Percentiles rank a stretch among this genome's conserved stretches.
Evolutionary conservation across 2,888 invertebrate genomes (phyloP).

Genomic region (Drosophila bunnanda): DNA sequence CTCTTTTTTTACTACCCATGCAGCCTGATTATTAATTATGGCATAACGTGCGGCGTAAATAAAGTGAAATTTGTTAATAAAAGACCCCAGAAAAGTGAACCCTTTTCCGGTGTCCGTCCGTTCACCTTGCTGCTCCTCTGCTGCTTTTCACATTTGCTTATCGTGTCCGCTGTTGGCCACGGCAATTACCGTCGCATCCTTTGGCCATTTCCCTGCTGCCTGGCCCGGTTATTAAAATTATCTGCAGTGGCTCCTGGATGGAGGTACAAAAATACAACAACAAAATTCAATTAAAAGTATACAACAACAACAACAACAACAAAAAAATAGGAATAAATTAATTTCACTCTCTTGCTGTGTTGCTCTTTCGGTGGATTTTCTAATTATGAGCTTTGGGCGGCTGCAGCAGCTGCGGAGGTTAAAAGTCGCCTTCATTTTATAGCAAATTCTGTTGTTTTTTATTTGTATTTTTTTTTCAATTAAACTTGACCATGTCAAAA

Average conservation of each 20-base stretch:
- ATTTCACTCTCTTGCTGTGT: slow-evolving; percentile 51
- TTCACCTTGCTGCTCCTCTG: slow-evolving; percentile 48
- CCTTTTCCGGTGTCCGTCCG: slow-evolving; percentile 48
- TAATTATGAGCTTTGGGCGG: slow-evolving; percentile 64
- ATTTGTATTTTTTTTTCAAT: slow-evolving; percentile 65
- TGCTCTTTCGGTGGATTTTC: slow-evolving; percentile 50
- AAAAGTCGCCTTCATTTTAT: slow-evolving; percentile 62
- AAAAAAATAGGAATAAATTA: slow-evolving; percentile 78
- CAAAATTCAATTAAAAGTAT: slow-evolving; percentile 76
- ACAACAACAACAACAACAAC: slow-evolving; percentile 37
- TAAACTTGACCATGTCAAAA: slow-evolving; percentile 77
- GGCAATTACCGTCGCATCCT: slow-evolving; percentile 56
- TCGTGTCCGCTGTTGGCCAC: slow-evolving; percentile 36
- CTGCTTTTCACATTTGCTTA: slow-evolving; percentile 42
- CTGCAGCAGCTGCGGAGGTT: slow-evolving; percentile 70
- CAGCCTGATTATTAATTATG: slow-evolving; percentile 68
- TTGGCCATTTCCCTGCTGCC: slow-evolving; percentile 38
- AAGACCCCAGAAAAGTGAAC: slow-evolving; percentile 56
- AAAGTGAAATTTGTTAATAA: slow-evolving; percentile 77
- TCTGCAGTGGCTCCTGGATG: slow-evolving; percentile 54
- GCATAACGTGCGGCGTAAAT: slow-evolving; percentile 74
- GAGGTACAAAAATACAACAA: slow-evolving; percentile 18
- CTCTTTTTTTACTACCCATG: slow-evolving; percentile 42
- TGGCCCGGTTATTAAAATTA: slow-evolving; percentile 75
- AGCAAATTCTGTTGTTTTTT: slow-evolving; percentile 61